phyloP scores from a whole-genome alignment of 1,140 invertebrate genomes.

The Chironomus striatipennis region DNA sequence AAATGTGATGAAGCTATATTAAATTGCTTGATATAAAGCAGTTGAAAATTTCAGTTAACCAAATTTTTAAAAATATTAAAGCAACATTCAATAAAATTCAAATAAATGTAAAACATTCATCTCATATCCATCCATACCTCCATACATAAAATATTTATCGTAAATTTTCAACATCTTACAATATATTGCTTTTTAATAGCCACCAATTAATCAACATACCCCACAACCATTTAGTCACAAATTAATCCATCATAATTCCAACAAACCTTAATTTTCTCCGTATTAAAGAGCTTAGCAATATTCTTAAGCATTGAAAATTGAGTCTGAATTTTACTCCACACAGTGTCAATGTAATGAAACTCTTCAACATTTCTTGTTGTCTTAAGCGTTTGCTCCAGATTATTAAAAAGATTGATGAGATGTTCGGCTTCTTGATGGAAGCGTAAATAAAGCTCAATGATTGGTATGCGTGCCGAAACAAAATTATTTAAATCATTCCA shows the following conservation, averaged over 20 bases:
- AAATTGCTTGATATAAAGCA: no score
- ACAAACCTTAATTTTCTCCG: slow-evolving; percentile 52
- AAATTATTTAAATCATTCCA: slow-evolving; percentile 56
- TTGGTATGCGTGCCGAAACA: slow-evolving; percentile 54
- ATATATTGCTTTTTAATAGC: no score
- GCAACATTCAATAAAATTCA: no score
- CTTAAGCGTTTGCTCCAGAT: slow-evolving; percentile 50
- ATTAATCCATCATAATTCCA: not conserved
- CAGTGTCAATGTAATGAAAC: slow-evolving; percentile 47
- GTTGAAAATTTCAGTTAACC: no score
- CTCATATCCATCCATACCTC: no score
- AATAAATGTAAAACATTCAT: no score
- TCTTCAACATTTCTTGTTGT: slow-evolving; percentile 44
- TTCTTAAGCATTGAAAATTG: slow-evolving; percentile 50
- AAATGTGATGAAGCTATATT: no score
- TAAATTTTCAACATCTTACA: no score
- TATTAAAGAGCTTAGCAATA: slow-evolving; percentile 59
- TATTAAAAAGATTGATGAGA: slow-evolving; percentile 56
- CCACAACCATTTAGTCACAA: no score
- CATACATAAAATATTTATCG: no score
- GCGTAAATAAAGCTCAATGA: slow-evolving; percentile 57
- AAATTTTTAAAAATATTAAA: no score
- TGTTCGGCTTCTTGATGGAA: slow-evolving; percentile 63
- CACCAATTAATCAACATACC: no score
- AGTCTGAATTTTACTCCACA: slow-evolving; percentile 52